A percentile compares a stretch with the other conserved stretches of the same genome.
Evolutionary conservation across 2,797 vertebrate species (phyloP).

Genomic region (Siniperca undulata): DNA sequence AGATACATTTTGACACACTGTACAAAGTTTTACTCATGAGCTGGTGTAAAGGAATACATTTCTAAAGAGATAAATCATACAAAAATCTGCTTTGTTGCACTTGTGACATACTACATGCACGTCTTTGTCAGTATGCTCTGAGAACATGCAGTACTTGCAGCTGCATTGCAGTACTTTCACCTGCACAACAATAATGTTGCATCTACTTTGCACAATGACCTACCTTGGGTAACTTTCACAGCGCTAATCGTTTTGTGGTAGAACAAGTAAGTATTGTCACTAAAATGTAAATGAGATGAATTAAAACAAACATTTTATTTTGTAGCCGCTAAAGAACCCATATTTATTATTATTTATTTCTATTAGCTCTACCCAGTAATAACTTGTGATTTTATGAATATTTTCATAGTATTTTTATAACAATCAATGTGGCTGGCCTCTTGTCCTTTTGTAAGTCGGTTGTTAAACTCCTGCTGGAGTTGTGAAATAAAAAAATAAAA

Average conservation of each 20-base stretch:
- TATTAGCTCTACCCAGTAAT: not conserved
- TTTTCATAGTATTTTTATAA: conserved; percentile 3
- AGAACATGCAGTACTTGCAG: conserved; percentile 18
- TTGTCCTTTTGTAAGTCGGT: conserved; percentile 6
- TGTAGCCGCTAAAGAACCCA: not conserved
- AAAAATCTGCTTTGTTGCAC: conserved; percentile 40
- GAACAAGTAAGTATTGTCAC: conserved; percentile 4
- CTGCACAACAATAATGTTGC: conserved; percentile 11
- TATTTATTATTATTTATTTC: conserved; percentile 26
- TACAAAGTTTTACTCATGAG: conserved; percentile 16
- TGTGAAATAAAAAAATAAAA: conserved; percentile 10
- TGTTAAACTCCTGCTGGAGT: conserved; percentile 24
- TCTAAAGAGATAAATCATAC: conserved; percentile 23
- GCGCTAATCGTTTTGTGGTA: conserved; percentile 1
- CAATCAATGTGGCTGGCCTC: not conserved
- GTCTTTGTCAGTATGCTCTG: conserved; percentile 19
- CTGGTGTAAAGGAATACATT: conserved; percentile 25
- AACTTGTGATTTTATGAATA: conserved; percentile 13
- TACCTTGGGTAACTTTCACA: conserved; percentile 15
- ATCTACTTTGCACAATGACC: conserved; percentile 18
- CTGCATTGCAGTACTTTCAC: conserved; percentile 22
- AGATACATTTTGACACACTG: conserved; percentile 9
- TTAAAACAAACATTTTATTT: conserved; percentile 23
- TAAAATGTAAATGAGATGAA: conserved; percentile 1
- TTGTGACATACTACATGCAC: conserved; percentile 20